A percentile compares a stretch with the other conserved stretches of the same genome.
phyloP scores from a whole-genome alignment of 30 jellyfish, hydroid and myxozoan genomes.

The Mastigias papua region DNA sequence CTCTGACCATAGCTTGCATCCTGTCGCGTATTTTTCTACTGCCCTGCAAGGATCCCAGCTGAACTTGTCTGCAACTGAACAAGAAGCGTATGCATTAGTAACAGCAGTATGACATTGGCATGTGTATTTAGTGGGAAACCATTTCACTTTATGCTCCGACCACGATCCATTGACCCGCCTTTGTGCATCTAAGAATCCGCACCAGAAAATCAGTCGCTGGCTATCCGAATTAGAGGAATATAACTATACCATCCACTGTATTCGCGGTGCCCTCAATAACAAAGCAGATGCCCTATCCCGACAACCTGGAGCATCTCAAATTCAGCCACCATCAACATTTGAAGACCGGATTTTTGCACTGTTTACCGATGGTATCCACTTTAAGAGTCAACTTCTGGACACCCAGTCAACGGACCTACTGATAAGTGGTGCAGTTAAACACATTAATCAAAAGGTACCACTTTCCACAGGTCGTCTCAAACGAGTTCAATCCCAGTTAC shows the following conservation, averaged over 20 bases:
- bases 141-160: constrained; percentile 36
- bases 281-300: constrained; percentile 57
- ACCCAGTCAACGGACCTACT: background rate
- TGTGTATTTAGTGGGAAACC: constrained; percentile 39
- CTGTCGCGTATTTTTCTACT: constrained; percentile 32
- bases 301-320: background rate
- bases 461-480: constrained; percentile 9
- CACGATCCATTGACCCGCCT: constrained; percentile 42
- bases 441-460: background rate
- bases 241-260: constrained; percentile 2
- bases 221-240: constrained; percentile 24
- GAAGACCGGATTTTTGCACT: constrained; percentile 33
- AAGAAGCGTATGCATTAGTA: constrained; percentile 48
- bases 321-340: constrained; percentile 2
- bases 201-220: constrained; percentile 31
- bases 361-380: background rate
- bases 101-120: constrained; percentile 42
- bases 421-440: background rate
- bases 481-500: constrained; percentile 32
- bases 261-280: constrained; percentile 15
- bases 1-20: constrained; percentile 17
- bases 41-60: constrained; percentile 10
- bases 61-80: constrained; percentile 32
- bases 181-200: constrained; percentile 17
- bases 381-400: constrained; percentile 3